Evolutionary conservation across 2,888 invertebrate genomes (phyloP).

Genomic region (Anoplius nigerrimus): DNA sequence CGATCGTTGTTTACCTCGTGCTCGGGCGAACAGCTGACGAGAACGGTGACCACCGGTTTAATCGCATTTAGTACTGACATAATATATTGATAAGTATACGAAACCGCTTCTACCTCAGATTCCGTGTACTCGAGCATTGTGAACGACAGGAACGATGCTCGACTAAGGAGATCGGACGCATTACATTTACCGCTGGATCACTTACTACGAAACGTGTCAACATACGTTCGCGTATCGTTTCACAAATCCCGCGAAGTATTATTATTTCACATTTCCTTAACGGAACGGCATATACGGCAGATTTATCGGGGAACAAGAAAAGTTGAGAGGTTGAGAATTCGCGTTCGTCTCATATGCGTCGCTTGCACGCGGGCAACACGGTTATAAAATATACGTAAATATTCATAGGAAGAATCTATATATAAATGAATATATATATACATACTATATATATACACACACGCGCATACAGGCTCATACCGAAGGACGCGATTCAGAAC

Average conservation of each 20-base stretch:
- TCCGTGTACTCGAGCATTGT: slow-evolving; percentile 18
- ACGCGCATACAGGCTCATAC: neutral
- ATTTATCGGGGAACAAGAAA: too few relatives aligned
- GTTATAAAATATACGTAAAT: neutral
- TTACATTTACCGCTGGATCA: too few relatives aligned
- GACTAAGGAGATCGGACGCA: too few relatives aligned
- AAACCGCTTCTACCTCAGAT: slow-evolving; percentile 69
- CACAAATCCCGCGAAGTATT: slow-evolving; percentile 4
- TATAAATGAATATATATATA: slow-evolving; percentile 1
- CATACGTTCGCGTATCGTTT: neutral
- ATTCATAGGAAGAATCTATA: slow-evolving; percentile 3
- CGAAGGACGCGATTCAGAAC: too few relatives aligned
- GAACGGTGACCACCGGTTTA: neutral
- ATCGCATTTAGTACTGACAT: slow-evolving; percentile 16
- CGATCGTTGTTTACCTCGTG: neutral
- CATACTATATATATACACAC: slow-evolving; percentile 22
- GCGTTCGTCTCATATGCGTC: neutral
- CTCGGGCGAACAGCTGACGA: neutral
- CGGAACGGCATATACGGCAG: neutral
- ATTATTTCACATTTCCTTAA: neutral
- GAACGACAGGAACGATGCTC: too few relatives aligned
- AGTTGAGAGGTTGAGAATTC: too few relatives aligned
- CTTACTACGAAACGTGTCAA: neutral
- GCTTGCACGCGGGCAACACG: neutral
- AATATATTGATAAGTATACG: slow-evolving; percentile 57